Conservation (phyloP, 2,113 vertebrate genomes). For the Mustela lutreola region DNA sequence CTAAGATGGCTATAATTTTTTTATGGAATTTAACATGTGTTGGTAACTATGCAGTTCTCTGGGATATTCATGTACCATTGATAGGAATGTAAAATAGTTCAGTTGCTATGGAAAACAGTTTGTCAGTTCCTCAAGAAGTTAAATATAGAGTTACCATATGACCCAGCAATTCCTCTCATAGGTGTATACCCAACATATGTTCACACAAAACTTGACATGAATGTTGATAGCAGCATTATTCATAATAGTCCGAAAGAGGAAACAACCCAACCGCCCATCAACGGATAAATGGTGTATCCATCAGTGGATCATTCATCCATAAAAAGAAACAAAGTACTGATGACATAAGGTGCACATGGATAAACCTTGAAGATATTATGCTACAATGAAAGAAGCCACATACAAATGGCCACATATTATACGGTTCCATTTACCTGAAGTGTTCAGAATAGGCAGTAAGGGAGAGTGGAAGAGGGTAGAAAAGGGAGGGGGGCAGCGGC, state of each 20-base stretch:
- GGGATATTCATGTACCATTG: neutral
- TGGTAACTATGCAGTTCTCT: neutral
- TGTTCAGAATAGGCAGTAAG: neutral
- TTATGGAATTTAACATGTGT: neutral
- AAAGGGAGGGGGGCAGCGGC: neutral
- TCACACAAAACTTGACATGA: neutral
- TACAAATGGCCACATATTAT: neutral
- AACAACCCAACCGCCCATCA: neutral
- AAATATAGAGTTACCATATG: neutral
- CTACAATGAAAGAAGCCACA: conserved; percentile 38
- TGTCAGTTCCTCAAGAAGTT: neutral
- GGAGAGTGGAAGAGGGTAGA: neutral
- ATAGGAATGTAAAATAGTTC: neutral
- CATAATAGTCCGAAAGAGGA: neutral
- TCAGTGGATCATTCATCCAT: neutral
- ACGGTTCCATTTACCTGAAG: neutral
- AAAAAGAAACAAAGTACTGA: neutral
- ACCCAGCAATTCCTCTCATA: neutral
- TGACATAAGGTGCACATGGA: neutral
- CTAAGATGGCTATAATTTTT: neutral
- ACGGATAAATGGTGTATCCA: neutral
- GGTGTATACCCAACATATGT: neutral
- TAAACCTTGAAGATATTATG: neutral
- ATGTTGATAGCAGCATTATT: neutral
- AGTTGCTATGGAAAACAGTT: neutral